Evolutionary conservation across 37 sponge, comb jelly and placozoan genomes (phyloP), one percentile per base, ranked within the genome.

Genomic region (Chondrosia reniformis): DNA sequence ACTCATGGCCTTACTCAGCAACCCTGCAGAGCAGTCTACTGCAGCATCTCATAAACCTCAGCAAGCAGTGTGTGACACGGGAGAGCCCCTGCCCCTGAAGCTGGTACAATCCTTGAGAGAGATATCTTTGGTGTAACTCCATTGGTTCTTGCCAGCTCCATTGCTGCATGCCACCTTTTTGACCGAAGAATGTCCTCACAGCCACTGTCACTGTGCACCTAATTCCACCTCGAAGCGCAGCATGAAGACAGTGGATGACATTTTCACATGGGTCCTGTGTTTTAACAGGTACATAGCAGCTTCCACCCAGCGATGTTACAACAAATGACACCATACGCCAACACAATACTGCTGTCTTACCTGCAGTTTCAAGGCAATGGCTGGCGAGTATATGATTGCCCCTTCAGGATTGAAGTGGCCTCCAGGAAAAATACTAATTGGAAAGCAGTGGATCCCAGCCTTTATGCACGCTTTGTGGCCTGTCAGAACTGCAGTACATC

Each of bases 141-240:
- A 69, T 7, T 10, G 22, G 72, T 69, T 39, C 72, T 44, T 69
- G n/a, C 72, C 72, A 1, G 72, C 72, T 44, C 44, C 72, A 36
- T 19, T 31, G 15, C 52, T 49, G 15, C 52, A 49, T 19, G 52
- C 52, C 15, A 10, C 58, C 15, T 10, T 15, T 15, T 9, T 28
- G 13, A n/a, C 63, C 27, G 28, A 22, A 12, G n/a, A 9, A 22
- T n/a, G 27, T 24, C n/a, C 63, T 9, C 38, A 31, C 17, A 40
- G 67, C 32, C 36, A 40, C 21, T 66, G 67, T 40, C 67, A 66
- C 67, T 30, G 7, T 40, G 21, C 15, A 36, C 6, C 5, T 34
- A 21, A 1, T 2, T 17, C 41, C 42, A 41, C 19, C 2, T 19
- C 32, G 24, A 69, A 69, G 10, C 22, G 72, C 39, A 21, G 24